Conservation (phyloP, 2,797 vertebrate species). For the Neosilurus hyrtlii region DNA sequence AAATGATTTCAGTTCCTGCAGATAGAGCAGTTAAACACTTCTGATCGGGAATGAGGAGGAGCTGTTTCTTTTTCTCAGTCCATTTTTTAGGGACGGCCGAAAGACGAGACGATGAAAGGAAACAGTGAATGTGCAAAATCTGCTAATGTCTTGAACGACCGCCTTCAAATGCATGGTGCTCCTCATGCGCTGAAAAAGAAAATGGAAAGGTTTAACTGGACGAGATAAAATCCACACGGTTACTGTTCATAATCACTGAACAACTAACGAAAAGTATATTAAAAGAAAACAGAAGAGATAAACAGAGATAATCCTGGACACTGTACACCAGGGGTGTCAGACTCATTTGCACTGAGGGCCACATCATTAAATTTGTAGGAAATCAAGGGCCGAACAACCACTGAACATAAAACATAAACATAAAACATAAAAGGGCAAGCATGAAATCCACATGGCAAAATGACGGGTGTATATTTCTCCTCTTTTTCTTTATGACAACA, state of each 20-base stretch:
- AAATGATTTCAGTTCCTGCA: constrained; percentile 28
- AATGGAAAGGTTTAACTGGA: constrained; percentile 2
- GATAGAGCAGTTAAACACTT: constrained; percentile 51
- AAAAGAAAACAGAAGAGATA: background rate
- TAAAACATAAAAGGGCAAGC: too few relatives aligned
- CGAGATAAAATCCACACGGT: background rate
- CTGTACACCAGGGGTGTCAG: background rate
- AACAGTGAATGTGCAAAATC: constrained; percentile 61
- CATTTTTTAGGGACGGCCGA: constrained; percentile 45
- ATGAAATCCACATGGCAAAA: too few relatives aligned
- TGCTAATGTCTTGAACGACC: constrained; percentile 81
- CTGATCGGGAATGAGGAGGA: constrained; percentile 41
- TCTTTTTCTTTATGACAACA: too few relatives aligned
- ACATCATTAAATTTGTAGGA: too few relatives aligned
- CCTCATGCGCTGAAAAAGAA: constrained; percentile 83
- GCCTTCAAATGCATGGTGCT: constrained; percentile 95
- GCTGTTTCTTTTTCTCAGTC: constrained; percentile 37
- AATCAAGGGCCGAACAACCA: too few relatives aligned
- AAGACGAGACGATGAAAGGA: constrained; percentile 37
- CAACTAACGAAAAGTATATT: background rate
- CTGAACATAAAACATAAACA: too few relatives aligned
- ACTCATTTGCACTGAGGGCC: too few relatives aligned
- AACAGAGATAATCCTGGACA: background rate
- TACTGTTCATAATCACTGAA: background rate
- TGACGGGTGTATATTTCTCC: too few relatives aligned